These are phyloP conservation scores for Pogonus chalceus DNA, from an alignment of 1,140 invertebrate species.

Conservation along the genomic window DNA sequence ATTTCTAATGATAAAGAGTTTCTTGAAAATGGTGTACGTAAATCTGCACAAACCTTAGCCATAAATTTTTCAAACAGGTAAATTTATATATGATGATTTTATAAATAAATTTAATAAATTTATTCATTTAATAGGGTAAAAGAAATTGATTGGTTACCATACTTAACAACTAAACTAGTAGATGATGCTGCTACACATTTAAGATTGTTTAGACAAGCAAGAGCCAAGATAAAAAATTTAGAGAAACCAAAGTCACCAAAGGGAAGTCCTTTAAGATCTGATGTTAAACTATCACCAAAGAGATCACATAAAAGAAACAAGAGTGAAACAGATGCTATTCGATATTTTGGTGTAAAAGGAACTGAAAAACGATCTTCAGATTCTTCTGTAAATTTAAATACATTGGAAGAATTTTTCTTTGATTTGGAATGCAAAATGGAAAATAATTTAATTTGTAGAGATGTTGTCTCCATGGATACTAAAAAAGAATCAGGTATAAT, in stretches of 20 bases:
- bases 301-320: slow-evolving; percentile 51
- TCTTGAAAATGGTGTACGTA: slow-evolving; percentile 37
- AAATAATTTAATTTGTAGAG: slow-evolving; percentile 56
- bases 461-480: slow-evolving; percentile 52
- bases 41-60: slow-evolving; percentile 45
- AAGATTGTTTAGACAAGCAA: slow-evolving; percentile 66
- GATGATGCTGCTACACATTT: slow-evolving; percentile 86
- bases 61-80: slow-evolving; percentile 46
- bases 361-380: slow-evolving; percentile 22
- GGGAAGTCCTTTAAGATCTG: slow-evolving; percentile 38
- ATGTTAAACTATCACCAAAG: slow-evolving; percentile 39
- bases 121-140: slow-evolving; percentile 54
- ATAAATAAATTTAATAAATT: slow-evolving; percentile 8
- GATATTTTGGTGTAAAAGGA: slow-evolving; percentile 41
- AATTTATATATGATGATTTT: slow-evolving; percentile 5
- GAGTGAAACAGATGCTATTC: slow-evolving; percentile 58
- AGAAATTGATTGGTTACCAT: slow-evolving; percentile 80
- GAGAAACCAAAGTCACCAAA: slow-evolving; percentile 39
- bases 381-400: slow-evolving; percentile 23
- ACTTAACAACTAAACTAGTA: slow-evolving; percentile 74
- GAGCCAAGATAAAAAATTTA: slow-evolving; percentile 47
- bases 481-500: slow-evolving; percentile 47
- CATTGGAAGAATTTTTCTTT: slow-evolving; percentile 73
- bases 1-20: slow-evolving; percentile 44
- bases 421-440: slow-evolving; percentile 82